Conservation (phyloP, 1,140 invertebrate genomes). For the Hylaeus volcanicus region DNA sequence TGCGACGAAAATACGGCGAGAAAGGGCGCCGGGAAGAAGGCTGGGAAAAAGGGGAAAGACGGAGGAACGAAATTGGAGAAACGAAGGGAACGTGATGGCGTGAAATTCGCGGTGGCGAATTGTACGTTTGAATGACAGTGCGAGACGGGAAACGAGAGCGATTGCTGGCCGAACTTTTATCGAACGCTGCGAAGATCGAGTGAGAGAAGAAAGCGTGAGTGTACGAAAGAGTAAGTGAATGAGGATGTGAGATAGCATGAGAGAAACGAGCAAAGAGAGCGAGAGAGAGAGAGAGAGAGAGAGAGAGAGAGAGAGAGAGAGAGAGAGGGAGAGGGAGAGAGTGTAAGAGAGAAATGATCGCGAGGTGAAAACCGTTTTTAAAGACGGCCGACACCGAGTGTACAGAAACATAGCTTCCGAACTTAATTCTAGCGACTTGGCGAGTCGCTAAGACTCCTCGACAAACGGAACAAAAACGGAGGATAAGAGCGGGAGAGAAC, state of each 20-base stretch:
- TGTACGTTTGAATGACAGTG: slow-evolving; percentile 58
- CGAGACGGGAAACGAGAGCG: slow-evolving; percentile 43
- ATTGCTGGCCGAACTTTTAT: slow-evolving; percentile 61
- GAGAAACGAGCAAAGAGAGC: slow-evolving; percentile 1
- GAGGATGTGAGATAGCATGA: slow-evolving; percentile 16
- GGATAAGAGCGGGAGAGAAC: slow-evolving; percentile 38
- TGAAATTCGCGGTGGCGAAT: slow-evolving; percentile 58
- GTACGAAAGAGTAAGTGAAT: slow-evolving; percentile 2
- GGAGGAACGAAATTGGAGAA: slow-evolving; percentile 14
- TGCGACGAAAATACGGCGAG: slow-evolving; percentile 35
- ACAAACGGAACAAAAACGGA: slow-evolving; percentile 55
- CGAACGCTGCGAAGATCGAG: slow-evolving; percentile 37
- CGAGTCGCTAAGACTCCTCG: slow-evolving; percentile 63
- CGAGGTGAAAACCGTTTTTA: slow-evolving; percentile 46
- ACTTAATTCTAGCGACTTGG: slow-evolving; percentile 67
- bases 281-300: neutral
- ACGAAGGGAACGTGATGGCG: slow-evolving; percentile 23
- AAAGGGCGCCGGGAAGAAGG: slow-evolving; percentile 5
- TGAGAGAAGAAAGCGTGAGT: slow-evolving; percentile 18
- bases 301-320: neutral
- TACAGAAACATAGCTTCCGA: slow-evolving; percentile 66
- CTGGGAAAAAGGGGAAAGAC: slow-evolving; percentile 5
- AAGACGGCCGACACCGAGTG: slow-evolving; percentile 47
- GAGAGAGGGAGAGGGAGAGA: slow-evolving; percentile 10
- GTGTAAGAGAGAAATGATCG: slow-evolving; percentile 32